Conservation (phyloP, 2,888 invertebrate genomes). For the Spilarctia lutea region DNA sequence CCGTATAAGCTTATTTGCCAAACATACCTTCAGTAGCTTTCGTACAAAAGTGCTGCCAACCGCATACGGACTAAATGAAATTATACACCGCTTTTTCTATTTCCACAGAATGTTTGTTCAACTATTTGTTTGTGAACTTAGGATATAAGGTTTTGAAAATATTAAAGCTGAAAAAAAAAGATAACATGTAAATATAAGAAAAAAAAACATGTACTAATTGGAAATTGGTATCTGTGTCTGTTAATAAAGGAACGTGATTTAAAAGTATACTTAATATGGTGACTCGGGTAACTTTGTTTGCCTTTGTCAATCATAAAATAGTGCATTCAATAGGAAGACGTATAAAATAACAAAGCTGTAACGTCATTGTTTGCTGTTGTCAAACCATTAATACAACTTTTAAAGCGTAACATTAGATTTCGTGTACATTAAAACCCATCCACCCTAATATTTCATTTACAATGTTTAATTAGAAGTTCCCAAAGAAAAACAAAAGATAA, state of each 20-base stretch:
- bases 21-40: slow-evolving; percentile 34
- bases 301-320: neutral
- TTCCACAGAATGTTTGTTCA: slow-evolving; percentile 35
- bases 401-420: neutral
- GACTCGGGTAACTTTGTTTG: neutral
- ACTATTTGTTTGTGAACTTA: slow-evolving; percentile 23
- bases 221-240: too few relatives aligned
- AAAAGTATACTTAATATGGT: too few relatives aligned
- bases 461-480: slow-evolving; percentile 39
- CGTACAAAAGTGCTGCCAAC: slow-evolving; percentile 3
- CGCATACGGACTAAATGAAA: slow-evolving; percentile 15
- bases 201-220: too few relatives aligned
- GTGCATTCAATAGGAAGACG: neutral
- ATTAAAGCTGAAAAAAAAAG: neutral
- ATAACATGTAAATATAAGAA: too few relatives aligned
- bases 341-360: neutral
- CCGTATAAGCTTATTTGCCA: slow-evolving; percentile 12
- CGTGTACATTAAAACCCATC: neutral
- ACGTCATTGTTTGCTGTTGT: neutral
- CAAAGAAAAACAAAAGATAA: slow-evolving; percentile 30
- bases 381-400: neutral
- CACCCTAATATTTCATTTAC: neutral
- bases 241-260: too few relatives aligned
- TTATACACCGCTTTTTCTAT: slow-evolving; percentile 13
- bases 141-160: slow-evolving; percentile 10